Percentiles rank a stretch among this genome's conserved stretches.
Evolutionary conservation across 1,140 invertebrate species (phyloP).

Genomic region (Mylabris phalerata): DNA sequence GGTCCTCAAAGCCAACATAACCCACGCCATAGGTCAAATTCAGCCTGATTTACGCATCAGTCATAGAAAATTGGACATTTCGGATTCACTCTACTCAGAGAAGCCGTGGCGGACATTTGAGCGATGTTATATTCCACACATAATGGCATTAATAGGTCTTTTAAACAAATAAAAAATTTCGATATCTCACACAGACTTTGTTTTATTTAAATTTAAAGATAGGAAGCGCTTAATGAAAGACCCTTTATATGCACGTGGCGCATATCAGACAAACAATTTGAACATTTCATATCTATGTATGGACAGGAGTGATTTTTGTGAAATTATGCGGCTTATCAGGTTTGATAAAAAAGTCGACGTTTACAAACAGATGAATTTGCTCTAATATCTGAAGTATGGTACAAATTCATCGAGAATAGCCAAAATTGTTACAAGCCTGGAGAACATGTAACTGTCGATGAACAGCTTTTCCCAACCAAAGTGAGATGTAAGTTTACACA

Average conservation of each 20-base stretch:
- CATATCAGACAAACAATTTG: conserved; percentile 30
- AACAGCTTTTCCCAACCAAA: conserved; percentile 41
- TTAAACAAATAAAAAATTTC: too few species aligned
- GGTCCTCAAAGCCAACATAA: too few species aligned
- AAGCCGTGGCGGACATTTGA: too few species aligned
- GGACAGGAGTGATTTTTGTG: conserved; percentile 29
- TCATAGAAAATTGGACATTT: too few species aligned
- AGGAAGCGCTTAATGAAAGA: too few species aligned
- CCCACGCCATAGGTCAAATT: too few species aligned
- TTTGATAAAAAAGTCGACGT: conserved; percentile 35
- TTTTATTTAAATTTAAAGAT: too few species aligned
- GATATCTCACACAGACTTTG: too few species aligned
- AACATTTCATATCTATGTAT: conserved; percentile 23
- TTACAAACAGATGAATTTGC: conserved; percentile 37
- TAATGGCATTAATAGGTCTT: too few species aligned
- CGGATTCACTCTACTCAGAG: too few species aligned
- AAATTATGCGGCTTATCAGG: conserved; percentile 37
- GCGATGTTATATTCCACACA: too few species aligned
- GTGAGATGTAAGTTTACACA: conserved; percentile 37
- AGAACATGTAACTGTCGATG: conserved; percentile 36
- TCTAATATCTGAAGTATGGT: conserved; percentile 36
- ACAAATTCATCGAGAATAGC: conserved; percentile 37
- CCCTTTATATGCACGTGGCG: conserved; percentile 32
- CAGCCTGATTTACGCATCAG: too few species aligned
- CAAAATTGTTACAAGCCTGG: conserved; percentile 36